phyloP scores from a whole-genome alignment of 2,797 vertebrate genomes.

The Hydrocynus forskahlii region DNA sequence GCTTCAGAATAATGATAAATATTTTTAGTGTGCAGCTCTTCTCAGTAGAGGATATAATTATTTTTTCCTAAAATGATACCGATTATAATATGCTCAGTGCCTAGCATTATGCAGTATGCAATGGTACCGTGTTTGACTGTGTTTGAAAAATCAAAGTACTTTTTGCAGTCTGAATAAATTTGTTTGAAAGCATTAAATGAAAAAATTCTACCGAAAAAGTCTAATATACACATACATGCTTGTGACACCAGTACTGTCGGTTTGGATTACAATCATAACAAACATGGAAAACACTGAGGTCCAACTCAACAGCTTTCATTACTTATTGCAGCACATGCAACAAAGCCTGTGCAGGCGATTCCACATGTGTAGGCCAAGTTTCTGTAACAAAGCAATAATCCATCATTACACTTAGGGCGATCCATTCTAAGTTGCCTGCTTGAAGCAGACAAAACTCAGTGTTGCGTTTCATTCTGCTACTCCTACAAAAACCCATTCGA shows the following conservation, averaged over 20 bases:
- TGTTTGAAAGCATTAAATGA: constrained; percentile 36
- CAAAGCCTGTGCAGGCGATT: constrained; percentile 25
- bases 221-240: constrained; percentile 41
- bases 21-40: no score
- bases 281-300: constrained; percentile 30
- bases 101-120: neutral
- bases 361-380: constrained; percentile 43
- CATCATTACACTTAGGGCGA: constrained; percentile 34
- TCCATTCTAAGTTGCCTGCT: constrained; percentile 19
- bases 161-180: constrained; percentile 19
- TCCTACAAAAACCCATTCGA: constrained; percentile 67
- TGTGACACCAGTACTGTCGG: constrained; percentile 23
- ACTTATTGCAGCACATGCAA: constrained; percentile 26
- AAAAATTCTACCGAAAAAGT: constrained; percentile 27
- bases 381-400: constrained; percentile 53
- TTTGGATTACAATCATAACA: constrained; percentile 44
- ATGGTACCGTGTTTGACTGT: neutral
- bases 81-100: neutral
- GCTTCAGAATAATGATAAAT: no score
- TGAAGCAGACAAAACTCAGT: constrained; percentile 34
- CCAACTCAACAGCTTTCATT: constrained; percentile 40
- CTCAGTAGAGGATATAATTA: no score
- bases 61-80: no score
- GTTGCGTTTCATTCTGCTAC: constrained; percentile 40
- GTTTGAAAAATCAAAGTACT: neutral